phyloP scores from a whole-genome alignment of 2,797 vertebrate species.

The Pyrrhura leucotis region DNA sequence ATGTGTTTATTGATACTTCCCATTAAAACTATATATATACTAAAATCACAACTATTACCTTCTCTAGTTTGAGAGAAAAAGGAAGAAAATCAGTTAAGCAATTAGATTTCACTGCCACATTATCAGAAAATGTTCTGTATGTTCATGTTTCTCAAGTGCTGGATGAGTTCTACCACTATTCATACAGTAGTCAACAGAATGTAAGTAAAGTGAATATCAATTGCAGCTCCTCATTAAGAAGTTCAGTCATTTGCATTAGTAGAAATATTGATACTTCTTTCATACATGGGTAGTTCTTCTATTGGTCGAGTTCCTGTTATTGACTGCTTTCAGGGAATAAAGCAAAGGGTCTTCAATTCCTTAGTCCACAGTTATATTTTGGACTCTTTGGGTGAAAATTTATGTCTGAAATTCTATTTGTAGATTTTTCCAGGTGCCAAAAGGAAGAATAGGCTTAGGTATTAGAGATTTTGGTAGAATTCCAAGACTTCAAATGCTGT shows the following conservation, averaged over 20 bases:
- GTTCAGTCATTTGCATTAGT: slow-evolving; percentile 1
- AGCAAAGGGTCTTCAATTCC: slow-evolving; percentile 12
- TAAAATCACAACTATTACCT: background rate
- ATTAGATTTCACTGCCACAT: background rate
- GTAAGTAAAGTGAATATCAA: background rate
- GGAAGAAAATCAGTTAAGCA: background rate
- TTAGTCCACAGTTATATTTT: background rate
- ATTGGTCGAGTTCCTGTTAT: background rate
- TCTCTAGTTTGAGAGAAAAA: background rate
- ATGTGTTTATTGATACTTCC: background rate
- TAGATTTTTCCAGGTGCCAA: background rate
- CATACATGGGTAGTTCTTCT: background rate
- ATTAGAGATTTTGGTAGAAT: background rate
- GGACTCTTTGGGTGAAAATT: background rate
- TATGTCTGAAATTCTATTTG: background rate
- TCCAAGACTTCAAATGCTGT: background rate
- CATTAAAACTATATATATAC: background rate
- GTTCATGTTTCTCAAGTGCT: background rate
- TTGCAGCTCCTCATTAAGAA: slow-evolving; percentile 28
- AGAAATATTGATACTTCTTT: slow-evolving; percentile 30
- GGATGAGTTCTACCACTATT: background rate
- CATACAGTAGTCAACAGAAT: background rate
- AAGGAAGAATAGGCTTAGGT: background rate
- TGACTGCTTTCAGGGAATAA: slow-evolving; percentile 6
- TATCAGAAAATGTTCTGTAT: background rate